Evolutionary conservation across 2,888 invertebrate genomes (phyloP), one percentile per base, ranked within the genome.

Genomic region (Drosophila crucigera): DNA sequence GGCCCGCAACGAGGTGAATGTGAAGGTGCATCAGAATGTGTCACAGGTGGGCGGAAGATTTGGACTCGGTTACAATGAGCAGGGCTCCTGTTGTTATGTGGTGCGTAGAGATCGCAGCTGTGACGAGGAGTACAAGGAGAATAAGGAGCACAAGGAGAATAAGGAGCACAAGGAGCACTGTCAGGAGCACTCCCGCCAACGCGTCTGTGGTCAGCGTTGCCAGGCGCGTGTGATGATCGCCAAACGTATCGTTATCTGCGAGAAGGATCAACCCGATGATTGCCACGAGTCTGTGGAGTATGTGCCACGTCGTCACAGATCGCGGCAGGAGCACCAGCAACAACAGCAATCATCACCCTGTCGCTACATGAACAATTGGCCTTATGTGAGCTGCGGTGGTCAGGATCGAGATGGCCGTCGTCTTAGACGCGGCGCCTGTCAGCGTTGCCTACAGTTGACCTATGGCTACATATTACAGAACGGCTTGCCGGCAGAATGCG

Each of bases 41-140:
- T 89, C 92, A 0, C 86, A 87, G 33, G 79, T 83, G n/a, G 93
- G 93, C 16, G 93, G 93, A 0, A 84, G 91, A 68, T 93, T 89
- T 61, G 93, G 93, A 0, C 65, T 93, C 4, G 93, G 93, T 4
- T 92, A 91, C 66, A 91, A 74, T 19, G 90, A 93, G 49, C 76
- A 79, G 7, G 93, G 93, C 16, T 80, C 92, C 19, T 93, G 93
- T 66, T 93, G 93, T 67, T 78, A 84, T 65, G 83, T 92, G 47
- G 81, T 93, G 41, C 84, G 87, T 0, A 68, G 82, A 5, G 71
- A 73, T 19, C 78, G 76, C 1, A 84, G 88, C 25, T 91, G 92
- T 55, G 82, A 84, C 3, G 80, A 84, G 4, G 25, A 47, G 25
- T 25, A 47, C 47, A 47, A 22, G 7, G 47, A 22, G 7, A 16